Evolutionary conservation across 2,888 invertebrate genomes (phyloP).

Genomic region (Leptinotarsa haldemani): DNA sequence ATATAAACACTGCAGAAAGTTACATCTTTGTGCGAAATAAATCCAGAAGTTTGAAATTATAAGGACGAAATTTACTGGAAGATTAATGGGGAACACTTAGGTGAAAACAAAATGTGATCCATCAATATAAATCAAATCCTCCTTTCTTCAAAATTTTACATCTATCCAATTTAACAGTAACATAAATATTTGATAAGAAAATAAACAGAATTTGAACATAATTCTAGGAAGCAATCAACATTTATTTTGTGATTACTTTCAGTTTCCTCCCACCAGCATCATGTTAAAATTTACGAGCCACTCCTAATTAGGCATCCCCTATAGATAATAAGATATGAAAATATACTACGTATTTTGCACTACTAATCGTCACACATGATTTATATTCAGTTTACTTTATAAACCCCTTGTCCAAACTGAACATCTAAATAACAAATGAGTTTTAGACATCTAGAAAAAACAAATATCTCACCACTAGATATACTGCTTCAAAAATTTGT

Average conservation of each 20-base stretch:
- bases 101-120: neutral
- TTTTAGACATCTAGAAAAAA: neutral
- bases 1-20: too few species aligned
- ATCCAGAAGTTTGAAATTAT: too few species aligned
- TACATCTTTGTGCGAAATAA: too few species aligned
- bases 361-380: conserved; percentile 18
- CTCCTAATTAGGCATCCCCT: conserved; percentile 15
- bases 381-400: conserved; percentile 22
- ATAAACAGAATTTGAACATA: conserved; percentile 17
- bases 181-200: conserved; percentile 15
- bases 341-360: conserved; percentile 11
- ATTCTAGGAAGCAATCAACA: neutral
- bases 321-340: conserved; percentile 9
- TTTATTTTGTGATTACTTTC: conserved; percentile 9
- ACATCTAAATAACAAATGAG: conserved; percentile 7
- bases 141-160: neutral
- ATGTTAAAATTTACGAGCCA: neutral
- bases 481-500: neutral
- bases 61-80: neutral
- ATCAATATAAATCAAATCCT: neutral
- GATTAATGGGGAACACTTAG: neutral
- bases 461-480: neutral
- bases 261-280: conserved; percentile 1
- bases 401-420: conserved; percentile 4
- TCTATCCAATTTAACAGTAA: neutral